phyloP scores from a whole-genome alignment of 2,113 vertebrate species.

The Procavia capensis region DNA sequence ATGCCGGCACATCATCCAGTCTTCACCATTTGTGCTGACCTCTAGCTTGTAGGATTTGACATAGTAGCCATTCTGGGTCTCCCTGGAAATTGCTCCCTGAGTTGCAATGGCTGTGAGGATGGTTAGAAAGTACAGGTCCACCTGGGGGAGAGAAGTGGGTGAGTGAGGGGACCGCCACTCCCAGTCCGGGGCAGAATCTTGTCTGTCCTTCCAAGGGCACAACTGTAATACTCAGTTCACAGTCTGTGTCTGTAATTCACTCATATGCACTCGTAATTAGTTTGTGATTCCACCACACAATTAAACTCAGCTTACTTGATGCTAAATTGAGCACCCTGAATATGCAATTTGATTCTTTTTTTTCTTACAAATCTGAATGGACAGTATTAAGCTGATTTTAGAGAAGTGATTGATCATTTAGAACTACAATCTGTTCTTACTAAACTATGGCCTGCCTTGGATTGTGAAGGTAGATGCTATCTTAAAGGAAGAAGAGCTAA shows the following conservation, averaged over 20 bases:
- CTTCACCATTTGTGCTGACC: constrained; percentile 98
- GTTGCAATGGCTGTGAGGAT: constrained; percentile 96
- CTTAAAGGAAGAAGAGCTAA: constrained; percentile 33
- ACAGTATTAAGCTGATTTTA: constrained; percentile 3
- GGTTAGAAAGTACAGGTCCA: constrained; percentile 97
- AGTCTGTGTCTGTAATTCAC: neutral
- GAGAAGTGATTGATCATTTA: neutral
- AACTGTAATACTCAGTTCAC: neutral
- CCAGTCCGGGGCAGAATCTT: neutral
- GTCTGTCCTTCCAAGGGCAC: neutral
- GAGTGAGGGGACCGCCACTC: neutral
- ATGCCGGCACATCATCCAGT: constrained; percentile 99
- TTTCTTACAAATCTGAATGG: neutral
- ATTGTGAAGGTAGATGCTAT: neutral
- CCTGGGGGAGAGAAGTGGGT: constrained; percentile 84
- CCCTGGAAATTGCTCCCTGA: constrained; percentile 96
- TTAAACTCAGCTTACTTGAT: neutral
- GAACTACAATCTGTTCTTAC: neutral
- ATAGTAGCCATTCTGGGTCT: constrained; percentile 96
- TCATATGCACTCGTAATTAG: neutral
- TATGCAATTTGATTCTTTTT: neutral
- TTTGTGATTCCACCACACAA: neutral
- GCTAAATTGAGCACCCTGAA: neutral
- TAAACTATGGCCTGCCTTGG: neutral
- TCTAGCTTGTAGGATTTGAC: constrained; percentile 98